Conservation (phyloP, 2,797 vertebrate genomes). For the Acrossocheilus fasciatus region DNA sequence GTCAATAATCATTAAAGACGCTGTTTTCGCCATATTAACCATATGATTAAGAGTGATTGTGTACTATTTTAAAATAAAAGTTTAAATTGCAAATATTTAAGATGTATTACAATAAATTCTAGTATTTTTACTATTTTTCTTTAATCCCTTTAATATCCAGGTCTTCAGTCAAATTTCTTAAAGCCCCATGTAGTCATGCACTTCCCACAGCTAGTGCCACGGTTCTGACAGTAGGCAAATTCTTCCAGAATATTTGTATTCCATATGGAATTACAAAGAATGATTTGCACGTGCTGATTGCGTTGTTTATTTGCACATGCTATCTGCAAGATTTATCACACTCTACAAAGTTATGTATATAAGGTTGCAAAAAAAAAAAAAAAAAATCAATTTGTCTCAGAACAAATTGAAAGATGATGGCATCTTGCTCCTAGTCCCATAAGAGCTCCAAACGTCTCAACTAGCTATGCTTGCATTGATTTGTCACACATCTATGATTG, state of each 20-base stretch:
- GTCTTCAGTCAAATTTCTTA: too few species aligned
- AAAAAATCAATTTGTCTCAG: background rate
- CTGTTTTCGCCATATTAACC: too few species aligned
- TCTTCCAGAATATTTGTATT: background rate
- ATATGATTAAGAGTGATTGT: too few species aligned
- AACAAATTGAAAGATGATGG: background rate
- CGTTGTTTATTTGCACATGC: background rate
- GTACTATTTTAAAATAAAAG: too few species aligned
- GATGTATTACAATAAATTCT: too few species aligned
- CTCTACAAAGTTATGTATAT: background rate
- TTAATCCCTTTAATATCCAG: too few species aligned
- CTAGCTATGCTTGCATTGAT: slow-evolving; percentile 15
- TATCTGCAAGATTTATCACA: background rate
- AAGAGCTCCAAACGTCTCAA: background rate
- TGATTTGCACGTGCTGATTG: background rate
- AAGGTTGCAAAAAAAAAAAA: background rate
- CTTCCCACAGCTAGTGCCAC: background rate
- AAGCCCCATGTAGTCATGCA: background rate
- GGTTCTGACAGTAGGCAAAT: background rate
- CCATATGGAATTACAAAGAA: background rate
- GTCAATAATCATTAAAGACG: too few species aligned
- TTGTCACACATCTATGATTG: slow-evolving; percentile 15
- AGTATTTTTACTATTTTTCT: too few species aligned
- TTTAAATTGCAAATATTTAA: too few species aligned
- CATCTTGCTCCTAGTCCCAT: slow-evolving; percentile 8